Base-by-base conservation (phyloP, 1,140 invertebrate genomes). In the Lamellibrachia luymesi region DNA sequence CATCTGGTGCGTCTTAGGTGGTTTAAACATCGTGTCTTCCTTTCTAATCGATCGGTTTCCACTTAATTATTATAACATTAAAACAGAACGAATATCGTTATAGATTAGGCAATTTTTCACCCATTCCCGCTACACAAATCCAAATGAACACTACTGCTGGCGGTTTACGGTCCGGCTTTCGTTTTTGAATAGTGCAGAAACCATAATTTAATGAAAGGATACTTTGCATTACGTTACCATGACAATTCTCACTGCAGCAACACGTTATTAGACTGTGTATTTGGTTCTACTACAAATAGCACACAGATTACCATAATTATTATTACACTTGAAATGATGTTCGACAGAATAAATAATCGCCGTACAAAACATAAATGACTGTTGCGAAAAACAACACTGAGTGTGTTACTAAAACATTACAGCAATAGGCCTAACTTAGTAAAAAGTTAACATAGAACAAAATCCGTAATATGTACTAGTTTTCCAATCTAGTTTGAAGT, bases 1-100 rank as follows among this genome's bases (percentile, higher is more conserved):
- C 51, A 96, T 92, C n/a, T 95, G 96, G 17, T 80, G 64, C 64
- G 64, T 80, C 17, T 80, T 80, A 22, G 64, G 64, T 80, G 64
- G 64, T 22, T 80, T 80, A 80, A 80, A 80, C 64, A 80, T 80
- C 13, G 64, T 1, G 64, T 80, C 25, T 80, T 80, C 64, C 2
- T 80, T 80, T 38, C 38, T 10, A 80, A 80, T 80, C 52, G 52
- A 38, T 56, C 64, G 64, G 64, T 80, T 4, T 80, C 64, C 8
- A 80, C 13, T 80, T 80, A 22, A 80, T 80, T 80, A 80, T 80
- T 80, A 22, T 80, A 80, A 10, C 4, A 80, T 22, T 80, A 22
- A 2, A 80, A 22, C 64, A 22, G 64, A 80, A 80, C 64, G 1
- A 80, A 80, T 80, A 17, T 80, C 64, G 13, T 80, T 80, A 80